Base-by-base conservation (phyloP, 2,113 vertebrate genomes). In the Actenoides lindsayi region DNA sequence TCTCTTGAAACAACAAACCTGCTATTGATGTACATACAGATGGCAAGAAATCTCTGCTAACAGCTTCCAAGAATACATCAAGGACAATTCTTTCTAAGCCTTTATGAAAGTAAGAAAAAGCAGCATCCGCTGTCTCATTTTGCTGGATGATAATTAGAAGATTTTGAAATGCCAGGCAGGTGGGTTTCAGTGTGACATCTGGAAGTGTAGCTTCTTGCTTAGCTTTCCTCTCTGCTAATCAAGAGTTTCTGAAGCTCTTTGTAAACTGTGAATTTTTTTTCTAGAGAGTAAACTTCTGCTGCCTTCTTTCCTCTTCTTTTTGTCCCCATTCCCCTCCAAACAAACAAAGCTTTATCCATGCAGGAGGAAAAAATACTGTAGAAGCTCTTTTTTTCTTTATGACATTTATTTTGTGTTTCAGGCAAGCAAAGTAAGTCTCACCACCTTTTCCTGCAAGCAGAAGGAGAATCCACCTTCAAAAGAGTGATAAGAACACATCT, bases 141-240 rank as follows among this genome's bases (percentile, higher is more conserved):
- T 87, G n/a, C 69, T 84, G 69, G 33, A 30, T 79, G 82, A 57
- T 82, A 89, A 94, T 97, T 81, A 79, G 74, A 79, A 62, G 87
- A 68, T 79, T 93, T 76, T 73, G 39, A 87, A 24, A 65, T 68
- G 62, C 30, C 57, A 93, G 75, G 12, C 44, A 5, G 67, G 44
- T 90, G 75, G 54, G 44, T 92, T 91, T 86, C 83, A 71, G 59
- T 48, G 79, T 84, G 88, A 76, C 90, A 90, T 64, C 74, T 94
- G 92, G 53, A 93, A 65, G 21, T 85, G 79, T 39, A 79, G 41
- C 44, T 92, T 88, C 53, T 90, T 83, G 54, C 37, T 88, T 69
- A 69, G 65, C 91, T 93, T 87, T 85, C 13, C 39, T 93, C 27
- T 85, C 63, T 90, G 79, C 67, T 93, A 80, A 93, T 96, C 76